These are phyloP conservation scores for Petrophora chlorosata DNA, from an alignment of 2,888 invertebrate species.

Conservation along the genomic window DNA sequence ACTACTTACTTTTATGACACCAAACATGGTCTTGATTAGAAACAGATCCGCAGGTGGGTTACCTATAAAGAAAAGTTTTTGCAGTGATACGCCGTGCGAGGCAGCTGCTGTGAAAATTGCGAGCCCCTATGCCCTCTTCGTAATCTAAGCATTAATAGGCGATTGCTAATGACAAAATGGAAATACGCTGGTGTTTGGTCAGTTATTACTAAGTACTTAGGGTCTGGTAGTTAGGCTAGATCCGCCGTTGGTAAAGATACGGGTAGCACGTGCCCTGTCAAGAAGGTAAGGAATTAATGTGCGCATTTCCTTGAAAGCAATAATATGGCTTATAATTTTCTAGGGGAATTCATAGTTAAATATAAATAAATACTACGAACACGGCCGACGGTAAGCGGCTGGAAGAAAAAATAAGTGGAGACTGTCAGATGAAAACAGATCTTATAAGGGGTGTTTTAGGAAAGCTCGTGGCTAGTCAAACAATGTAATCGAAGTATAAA, in stretches of 20 bases:
- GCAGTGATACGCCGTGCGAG: conserved; percentile 77
- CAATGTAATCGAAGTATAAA: too few species aligned
- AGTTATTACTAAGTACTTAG: conserved; percentile 60
- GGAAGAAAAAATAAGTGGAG: too few species aligned
- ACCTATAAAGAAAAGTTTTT: conserved; percentile 76
- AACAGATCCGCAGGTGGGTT: conserved; percentile 71
- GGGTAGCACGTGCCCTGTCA: conserved; percentile 64
- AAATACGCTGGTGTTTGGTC: conserved; percentile 69
- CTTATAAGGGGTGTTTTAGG: too few species aligned
- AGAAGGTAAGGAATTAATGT: conserved; percentile 7
- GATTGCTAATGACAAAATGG: conserved; percentile 80
- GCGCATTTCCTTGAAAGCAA: neutral
- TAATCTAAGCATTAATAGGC: conserved; percentile 81
- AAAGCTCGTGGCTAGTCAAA: too few species aligned
- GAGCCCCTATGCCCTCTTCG: conserved; percentile 75
- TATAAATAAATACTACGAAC: too few species aligned
- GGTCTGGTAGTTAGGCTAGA: conserved; percentile 54
- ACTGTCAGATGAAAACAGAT: too few species aligned
- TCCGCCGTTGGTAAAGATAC: conserved; percentile 63
- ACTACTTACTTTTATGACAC: conserved; percentile 17
- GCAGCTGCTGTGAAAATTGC: conserved; percentile 77
- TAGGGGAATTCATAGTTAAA: too few species aligned
- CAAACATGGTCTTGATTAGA: conserved; percentile 39
- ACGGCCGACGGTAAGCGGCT: too few species aligned
- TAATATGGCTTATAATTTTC: too few species aligned